Evolutionary conservation across 2,797 vertebrate species (phyloP).

Genomic region (Catharus ustulatus): DNA sequence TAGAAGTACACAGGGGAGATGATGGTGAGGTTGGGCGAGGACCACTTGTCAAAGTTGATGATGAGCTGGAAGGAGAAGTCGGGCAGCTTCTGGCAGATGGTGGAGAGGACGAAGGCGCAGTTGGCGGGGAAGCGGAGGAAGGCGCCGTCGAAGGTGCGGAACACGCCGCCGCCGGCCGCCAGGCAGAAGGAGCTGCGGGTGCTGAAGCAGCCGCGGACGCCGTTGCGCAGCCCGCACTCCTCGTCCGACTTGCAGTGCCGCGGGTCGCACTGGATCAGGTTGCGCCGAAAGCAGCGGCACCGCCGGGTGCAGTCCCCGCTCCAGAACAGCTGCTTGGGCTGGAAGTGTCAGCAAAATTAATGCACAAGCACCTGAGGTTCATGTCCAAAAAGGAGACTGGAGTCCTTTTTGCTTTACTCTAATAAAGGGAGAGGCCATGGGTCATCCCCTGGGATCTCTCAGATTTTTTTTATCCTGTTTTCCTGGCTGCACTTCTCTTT

Average conservation of each 20-base stretch:
- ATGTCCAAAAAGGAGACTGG: no score
- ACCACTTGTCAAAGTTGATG: slow-evolving; percentile 98
- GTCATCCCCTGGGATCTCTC: no score
- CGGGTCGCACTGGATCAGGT: slow-evolving; percentile 95
- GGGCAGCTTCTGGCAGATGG: slow-evolving; percentile 98
- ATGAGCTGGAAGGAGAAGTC: slow-evolving; percentile 99
- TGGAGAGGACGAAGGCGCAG: slow-evolving; percentile 96
- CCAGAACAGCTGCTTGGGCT: slow-evolving; percentile 99
- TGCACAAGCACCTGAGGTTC: no score
- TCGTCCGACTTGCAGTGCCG: slow-evolving; percentile 94
- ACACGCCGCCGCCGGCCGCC: slow-evolving; percentile 91
- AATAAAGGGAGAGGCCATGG: no score
- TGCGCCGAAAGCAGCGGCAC: slow-evolving; percentile 96
- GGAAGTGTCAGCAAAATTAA: neutral
- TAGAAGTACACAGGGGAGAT: slow-evolving; percentile 97
- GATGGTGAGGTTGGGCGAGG: slow-evolving; percentile 93
- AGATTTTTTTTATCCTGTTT: no score
- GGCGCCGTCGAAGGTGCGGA: slow-evolving; percentile 94
- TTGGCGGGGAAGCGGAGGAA: slow-evolving; percentile 95
- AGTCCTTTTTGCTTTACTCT: no score
- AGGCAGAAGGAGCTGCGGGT: slow-evolving; percentile 91
- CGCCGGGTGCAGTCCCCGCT: slow-evolving; percentile 93
- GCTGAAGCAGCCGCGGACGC: slow-evolving; percentile 90
- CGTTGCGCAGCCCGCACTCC: slow-evolving; percentile 87
- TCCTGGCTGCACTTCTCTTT: no score